Conservation (phyloP, 2,113 vertebrate species). For the Entomyzon cyanotis region DNA sequence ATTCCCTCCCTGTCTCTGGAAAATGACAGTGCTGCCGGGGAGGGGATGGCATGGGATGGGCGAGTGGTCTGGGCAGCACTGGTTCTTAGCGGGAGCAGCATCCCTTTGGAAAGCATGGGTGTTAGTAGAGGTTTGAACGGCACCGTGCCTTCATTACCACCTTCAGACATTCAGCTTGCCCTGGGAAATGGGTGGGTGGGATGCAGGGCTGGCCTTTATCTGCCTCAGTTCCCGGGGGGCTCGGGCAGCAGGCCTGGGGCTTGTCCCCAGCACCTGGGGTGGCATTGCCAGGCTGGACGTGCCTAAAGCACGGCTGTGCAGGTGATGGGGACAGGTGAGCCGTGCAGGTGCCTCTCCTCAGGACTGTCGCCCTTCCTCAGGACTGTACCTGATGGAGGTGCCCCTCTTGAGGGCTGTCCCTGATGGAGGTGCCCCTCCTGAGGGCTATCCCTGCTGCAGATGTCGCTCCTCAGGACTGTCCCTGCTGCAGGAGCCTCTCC, state of each 20-base stretch:
- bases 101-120: neutral
- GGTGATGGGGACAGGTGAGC: neutral
- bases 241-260: fast-evolving
- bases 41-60: neutral
- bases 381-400: too few relatives aligned
- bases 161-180: neutral
- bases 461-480: neutral
- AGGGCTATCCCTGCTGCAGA: neutral
- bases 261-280: fast-evolving
- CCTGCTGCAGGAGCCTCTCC: neutral
- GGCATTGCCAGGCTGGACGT: neutral
- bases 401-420: too few relatives aligned
- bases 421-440: too few relatives aligned
- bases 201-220: neutral
- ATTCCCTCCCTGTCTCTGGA: neutral
- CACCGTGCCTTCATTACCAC: fast-evolving
- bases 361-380: neutral
- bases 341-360: neutral
- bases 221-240: fast-evolving
- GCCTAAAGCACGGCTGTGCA: fast-evolving
- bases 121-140: fast-evolving
- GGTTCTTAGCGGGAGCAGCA: neutral
- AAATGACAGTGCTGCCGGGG: neutral
- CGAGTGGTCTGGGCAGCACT: fast-evolving
- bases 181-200: too few relatives aligned